These are phyloP conservation scores for Podilymbus podiceps DNA, from an alignment of 2,113 vertebrate genomes.

Conservation along the genomic window DNA sequence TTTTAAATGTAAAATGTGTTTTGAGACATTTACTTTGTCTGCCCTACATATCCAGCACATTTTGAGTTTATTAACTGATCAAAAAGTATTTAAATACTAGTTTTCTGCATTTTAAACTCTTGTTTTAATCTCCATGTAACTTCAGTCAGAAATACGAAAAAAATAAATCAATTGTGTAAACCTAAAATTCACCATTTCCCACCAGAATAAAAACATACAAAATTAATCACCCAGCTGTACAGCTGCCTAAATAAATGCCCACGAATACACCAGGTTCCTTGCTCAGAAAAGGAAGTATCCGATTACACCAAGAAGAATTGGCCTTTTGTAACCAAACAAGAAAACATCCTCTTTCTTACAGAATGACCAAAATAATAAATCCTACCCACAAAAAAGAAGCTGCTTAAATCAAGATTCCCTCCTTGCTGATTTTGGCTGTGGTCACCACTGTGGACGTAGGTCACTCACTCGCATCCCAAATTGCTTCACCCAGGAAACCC, in stretches of 20 bases:
- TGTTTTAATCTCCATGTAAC: background rate
- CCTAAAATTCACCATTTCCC: background rate
- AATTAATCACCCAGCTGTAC: background rate
- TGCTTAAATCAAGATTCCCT: background rate
- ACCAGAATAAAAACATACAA: background rate
- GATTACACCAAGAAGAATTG: background rate
- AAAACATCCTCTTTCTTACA: background rate
- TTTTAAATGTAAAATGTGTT: background rate
- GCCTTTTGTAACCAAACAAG: background rate
- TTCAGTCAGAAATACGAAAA: background rate
- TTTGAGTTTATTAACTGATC: background rate
- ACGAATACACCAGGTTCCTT: background rate
- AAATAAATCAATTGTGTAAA: background rate
- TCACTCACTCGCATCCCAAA: background rate
- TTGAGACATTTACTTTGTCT: background rate
- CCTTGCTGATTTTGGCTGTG: background rate
- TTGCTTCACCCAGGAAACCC: background rate
- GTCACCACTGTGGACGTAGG: background rate
- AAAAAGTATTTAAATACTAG: background rate
- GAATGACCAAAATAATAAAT: background rate
- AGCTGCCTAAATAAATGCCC: conserved; percentile 47
- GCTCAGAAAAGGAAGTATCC: conserved; percentile 18
- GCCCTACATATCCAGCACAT: background rate
- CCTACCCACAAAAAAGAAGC: background rate
- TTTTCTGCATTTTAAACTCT: background rate